Percentiles rank a stretch among this genome's conserved stretches.
These are phyloP conservation scores for Magallana angulata DNA, from an alignment of 1,140 invertebrate genomes.

Conservation along the genomic window DNA sequence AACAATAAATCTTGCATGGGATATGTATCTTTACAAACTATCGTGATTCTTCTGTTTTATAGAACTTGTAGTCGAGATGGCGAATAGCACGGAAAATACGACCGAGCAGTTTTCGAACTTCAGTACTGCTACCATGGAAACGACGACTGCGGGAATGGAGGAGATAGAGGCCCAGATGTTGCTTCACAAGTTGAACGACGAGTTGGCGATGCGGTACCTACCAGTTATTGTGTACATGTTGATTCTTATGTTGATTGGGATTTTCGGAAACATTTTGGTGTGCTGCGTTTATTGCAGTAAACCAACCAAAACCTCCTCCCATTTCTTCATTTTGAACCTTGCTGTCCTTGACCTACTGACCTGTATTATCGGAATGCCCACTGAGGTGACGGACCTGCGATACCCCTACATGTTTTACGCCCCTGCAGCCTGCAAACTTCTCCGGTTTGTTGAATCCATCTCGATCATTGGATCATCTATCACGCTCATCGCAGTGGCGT, in stretches of 20 bases:
- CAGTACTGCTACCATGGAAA: constrained; percentile 9
- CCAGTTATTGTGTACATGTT: constrained; percentile 74
- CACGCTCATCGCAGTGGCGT: constrained; percentile 72
- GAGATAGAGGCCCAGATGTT: constrained; percentile 19
- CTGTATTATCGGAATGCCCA: constrained; percentile 75
- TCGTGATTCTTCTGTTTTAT: background rate
- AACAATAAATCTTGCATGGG: too few species aligned
- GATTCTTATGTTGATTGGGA: constrained; percentile 71
- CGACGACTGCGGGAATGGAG: constrained; percentile 19
- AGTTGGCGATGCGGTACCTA: constrained; percentile 70
- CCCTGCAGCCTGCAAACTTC: constrained; percentile 72
- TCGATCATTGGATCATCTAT: constrained; percentile 75
- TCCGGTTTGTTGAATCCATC: constrained; percentile 72
- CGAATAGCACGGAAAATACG: background rate
- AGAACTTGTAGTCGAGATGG: background rate
- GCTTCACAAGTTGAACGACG: constrained; percentile 63
- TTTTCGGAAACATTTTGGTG: constrained; percentile 72
- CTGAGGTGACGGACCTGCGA: constrained; percentile 74
- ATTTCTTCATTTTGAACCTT: constrained; percentile 75
- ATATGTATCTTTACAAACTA: too few species aligned
- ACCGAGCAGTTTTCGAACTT: constrained; percentile 1
- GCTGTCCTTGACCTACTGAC: constrained; percentile 74
- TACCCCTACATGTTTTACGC: constrained; percentile 75
- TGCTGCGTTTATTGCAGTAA: constrained; percentile 72
- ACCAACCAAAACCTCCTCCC: constrained; percentile 70